Evolutionary conservation across 2,888 invertebrate species (phyloP).

Genomic region (Apeira syringaria): DNA sequence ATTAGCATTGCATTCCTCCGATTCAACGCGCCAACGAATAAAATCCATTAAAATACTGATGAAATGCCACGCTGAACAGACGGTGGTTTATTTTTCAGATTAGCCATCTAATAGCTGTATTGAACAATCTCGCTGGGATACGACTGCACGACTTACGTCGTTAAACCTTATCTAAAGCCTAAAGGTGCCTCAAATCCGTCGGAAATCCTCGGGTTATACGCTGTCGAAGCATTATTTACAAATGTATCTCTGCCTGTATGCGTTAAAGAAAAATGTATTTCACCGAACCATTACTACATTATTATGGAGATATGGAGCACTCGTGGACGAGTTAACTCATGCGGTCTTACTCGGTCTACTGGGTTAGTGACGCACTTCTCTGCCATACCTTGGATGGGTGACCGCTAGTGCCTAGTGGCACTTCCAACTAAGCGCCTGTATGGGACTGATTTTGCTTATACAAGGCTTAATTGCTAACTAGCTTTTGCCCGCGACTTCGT

Average conservation of each 20-base stretch:
- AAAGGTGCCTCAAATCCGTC: constrained; percentile 1
- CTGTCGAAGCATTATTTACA: constrained; percentile 6
- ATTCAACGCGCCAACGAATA: background rate
- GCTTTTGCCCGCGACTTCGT: too few species aligned
- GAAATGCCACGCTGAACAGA: background rate
- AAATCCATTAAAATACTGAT: constrained; percentile 2
- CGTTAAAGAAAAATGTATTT: too few species aligned
- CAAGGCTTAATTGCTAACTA: too few species aligned
- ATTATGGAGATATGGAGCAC: too few species aligned
- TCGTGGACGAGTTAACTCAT: too few species aligned
- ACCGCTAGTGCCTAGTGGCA: too few species aligned
- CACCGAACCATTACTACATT: too few species aligned
- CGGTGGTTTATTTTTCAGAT: constrained; percentile 18
- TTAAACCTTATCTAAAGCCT: constrained; percentile 41
- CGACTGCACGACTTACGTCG: constrained; percentile 35
- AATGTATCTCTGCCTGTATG: background rate
- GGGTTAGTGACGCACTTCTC: too few species aligned
- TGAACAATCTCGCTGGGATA: constrained; percentile 31
- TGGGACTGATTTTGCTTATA: too few species aligned
- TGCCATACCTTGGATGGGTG: too few species aligned
- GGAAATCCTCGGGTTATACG: constrained; percentile 12
- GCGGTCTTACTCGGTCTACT: too few species aligned
- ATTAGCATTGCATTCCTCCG: background rate
- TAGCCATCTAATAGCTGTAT: constrained; percentile 33
- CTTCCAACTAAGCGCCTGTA: too few species aligned